phyloP scores from a whole-genome alignment of 30 jellyfish, hydroid and myxozoan species.

The Turritopsis dohrnii region DNA sequence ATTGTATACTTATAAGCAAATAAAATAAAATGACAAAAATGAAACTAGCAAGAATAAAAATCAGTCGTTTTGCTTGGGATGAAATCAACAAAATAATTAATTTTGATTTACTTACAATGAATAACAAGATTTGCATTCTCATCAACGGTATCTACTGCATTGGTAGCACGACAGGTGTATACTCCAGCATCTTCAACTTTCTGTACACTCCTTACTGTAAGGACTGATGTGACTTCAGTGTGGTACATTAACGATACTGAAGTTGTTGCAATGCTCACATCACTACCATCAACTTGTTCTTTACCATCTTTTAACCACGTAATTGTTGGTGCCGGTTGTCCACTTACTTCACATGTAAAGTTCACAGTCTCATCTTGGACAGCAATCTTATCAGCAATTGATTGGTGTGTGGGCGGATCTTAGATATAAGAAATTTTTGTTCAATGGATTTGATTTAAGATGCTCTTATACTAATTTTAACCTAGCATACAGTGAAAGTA shows the following conservation, averaged over 20 bases:
- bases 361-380: not conserved
- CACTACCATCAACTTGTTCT: not conserved
- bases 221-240: slow-evolving; percentile 12
- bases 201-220: slow-evolving; percentile 3
- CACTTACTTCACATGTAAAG: not conserved
- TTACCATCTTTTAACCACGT: slow-evolving; percentile 1
- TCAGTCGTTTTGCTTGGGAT: no score
- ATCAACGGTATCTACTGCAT: not conserved
- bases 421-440: not conserved
- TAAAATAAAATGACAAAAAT: no score
- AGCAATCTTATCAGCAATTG: not conserved
- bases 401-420: not conserved
- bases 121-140: not conserved
- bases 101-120: not conserved
- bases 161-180: slow-evolving; percentile 13
- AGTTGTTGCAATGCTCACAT: not conserved
- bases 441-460: no score
- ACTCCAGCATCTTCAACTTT: slow-evolving; percentile 1
- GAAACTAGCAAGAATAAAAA: no score
- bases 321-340: slow-evolving; percentile 11
- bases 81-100: no score
- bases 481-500: no score
- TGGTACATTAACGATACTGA: not conserved
- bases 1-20: no score
- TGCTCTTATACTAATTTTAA: no score